phyloP scores from a whole-genome alignment of 2,888 invertebrate species.

The Coremacera marginata region DNA sequence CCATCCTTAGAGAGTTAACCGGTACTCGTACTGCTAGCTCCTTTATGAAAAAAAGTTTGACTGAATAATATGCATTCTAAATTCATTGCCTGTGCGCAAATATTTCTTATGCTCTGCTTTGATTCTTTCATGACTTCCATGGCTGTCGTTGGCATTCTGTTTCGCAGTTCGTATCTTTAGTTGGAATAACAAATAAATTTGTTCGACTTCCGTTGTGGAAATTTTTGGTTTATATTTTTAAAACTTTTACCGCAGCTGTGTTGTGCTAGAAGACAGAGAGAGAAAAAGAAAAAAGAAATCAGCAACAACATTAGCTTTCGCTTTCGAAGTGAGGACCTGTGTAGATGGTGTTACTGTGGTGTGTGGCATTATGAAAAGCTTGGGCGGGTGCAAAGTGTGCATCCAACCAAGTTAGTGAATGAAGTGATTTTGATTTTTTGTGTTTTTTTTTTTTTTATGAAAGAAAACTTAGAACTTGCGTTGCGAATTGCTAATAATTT shows the following conservation, averaged over 20 bases:
- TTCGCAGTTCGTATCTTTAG: neutral
- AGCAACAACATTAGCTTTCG: neutral
- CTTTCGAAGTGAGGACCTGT: neutral
- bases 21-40: neutral
- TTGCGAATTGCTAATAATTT: no score
- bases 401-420: neutral
- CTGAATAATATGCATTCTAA: neutral
- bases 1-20: neutral
- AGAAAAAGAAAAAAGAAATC: neutral
- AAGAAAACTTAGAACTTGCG: no score
- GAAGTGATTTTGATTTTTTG: neutral
- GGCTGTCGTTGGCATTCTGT: neutral
- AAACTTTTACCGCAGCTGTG: neutral
- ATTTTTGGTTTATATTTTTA: neutral
- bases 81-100: neutral
- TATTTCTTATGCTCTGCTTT: neutral
- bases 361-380: no score
- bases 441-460: neutral
- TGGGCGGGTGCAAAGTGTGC: no score
- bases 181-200: slow-evolving; percentile 20
- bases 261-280: no score
- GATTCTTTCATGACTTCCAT: neutral
- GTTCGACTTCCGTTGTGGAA: slow-evolving; percentile 2
- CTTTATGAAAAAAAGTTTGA: neutral
- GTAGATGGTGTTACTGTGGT: no score